Percentiles rank a stretch among this genome's conserved stretches.
These are phyloP conservation scores for Leucophenga maculata DNA, from an alignment of 2,888 invertebrate species.

Conservation along the genomic window DNA sequence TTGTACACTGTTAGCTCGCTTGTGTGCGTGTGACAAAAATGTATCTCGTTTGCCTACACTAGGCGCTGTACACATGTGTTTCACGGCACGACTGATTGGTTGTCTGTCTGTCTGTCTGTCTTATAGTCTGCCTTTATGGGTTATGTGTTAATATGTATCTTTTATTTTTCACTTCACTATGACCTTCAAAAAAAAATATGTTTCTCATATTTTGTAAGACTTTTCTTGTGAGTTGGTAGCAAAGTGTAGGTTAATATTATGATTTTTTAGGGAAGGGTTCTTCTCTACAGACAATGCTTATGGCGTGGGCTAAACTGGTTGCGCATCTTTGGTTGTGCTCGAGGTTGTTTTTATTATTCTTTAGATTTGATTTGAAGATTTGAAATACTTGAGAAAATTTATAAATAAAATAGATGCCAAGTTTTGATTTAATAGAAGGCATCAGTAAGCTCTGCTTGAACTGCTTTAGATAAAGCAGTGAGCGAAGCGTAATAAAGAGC, in stretches of 20 bases:
- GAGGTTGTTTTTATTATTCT: too few relatives aligned
- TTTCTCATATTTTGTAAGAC: too few relatives aligned
- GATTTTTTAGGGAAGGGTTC: slow-evolving; percentile 1
- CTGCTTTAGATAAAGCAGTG: too few relatives aligned
- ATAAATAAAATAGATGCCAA: too few relatives aligned
- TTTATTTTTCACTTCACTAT: slow-evolving; percentile 19
- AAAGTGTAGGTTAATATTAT: not conserved
- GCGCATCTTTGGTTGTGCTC: too few relatives aligned
- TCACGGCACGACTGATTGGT: not conserved
- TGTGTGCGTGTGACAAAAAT: slow-evolving; percentile 19
- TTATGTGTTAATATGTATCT: slow-evolving; percentile 61
- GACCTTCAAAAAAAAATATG: slow-evolving; percentile 47
- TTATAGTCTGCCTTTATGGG: slow-evolving; percentile 55
- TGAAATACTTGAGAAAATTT: slow-evolving; percentile 6
- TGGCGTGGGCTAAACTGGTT: not conserved
- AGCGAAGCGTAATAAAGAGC: too few relatives aligned
- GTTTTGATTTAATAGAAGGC: too few relatives aligned
- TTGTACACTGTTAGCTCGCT: not conserved
- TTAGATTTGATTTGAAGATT: not conserved
- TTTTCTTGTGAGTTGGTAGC: slow-evolving; percentile 15
- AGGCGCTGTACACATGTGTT: not conserved
- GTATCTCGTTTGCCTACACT: not conserved
- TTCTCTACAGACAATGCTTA: not conserved
- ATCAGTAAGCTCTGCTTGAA: too few relatives aligned
- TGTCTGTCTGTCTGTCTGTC: not conserved